Percentiles rank a stretch among this genome's conserved stretches.
Conservation (phyloP, 2,797 vertebrate species). For the Falco concolor region DNA sequence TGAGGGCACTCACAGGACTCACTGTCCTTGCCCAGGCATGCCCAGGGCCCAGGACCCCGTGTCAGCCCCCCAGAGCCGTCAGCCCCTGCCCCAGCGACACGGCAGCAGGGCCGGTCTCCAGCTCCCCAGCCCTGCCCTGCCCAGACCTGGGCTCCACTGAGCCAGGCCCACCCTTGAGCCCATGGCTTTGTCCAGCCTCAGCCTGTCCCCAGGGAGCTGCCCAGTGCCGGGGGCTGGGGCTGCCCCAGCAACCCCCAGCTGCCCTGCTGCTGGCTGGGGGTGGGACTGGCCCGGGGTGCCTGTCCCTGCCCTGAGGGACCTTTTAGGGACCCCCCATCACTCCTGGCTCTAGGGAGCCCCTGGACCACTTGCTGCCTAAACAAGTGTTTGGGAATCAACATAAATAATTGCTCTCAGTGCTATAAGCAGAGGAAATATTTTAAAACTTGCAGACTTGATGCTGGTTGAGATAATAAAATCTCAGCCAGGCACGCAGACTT, state of each 20-base stretch:
- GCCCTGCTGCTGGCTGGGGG: background rate
- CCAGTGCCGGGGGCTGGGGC: rapidly evolving
- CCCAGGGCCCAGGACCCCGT: background rate
- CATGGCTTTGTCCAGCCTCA: rapidly evolving
- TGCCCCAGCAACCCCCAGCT: rapidly evolving
- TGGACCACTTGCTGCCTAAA: background rate
- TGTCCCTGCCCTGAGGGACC: background rate
- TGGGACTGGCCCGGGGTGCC: background rate
- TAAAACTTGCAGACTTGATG: background rate
- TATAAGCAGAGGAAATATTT: background rate
- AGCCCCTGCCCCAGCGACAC: background rate
- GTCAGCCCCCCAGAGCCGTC: rapidly evolving
- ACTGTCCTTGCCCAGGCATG: rapidly evolving
- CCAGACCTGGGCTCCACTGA: rapidly evolving
- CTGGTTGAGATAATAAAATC: background rate
- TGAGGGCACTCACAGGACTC: background rate
- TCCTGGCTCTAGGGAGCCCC: background rate
- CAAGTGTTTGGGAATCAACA: background rate
- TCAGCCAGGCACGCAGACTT: rapidly evolving
- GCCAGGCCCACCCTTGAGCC: too few species aligned
- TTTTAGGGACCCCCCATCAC: rapidly evolving
- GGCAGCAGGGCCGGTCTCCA: rapidly evolving
- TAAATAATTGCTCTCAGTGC: background rate
- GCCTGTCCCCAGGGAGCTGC: too few species aligned
- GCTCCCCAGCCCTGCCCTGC: background rate